phyloP scores from a whole-genome alignment of 2,888 invertebrate genomes.

The Strigamia crassipes region DNA sequence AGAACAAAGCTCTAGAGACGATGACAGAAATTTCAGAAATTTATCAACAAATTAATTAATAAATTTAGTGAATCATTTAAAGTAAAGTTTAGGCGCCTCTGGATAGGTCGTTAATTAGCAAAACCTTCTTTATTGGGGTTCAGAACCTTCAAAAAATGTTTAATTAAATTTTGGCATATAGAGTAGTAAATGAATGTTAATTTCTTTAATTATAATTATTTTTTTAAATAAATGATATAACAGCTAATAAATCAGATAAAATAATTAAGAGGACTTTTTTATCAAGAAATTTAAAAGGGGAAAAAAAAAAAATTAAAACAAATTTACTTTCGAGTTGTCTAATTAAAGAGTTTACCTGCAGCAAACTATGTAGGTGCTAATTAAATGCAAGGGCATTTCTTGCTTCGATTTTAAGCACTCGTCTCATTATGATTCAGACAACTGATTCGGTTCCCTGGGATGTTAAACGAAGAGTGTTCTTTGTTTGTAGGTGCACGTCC shows the following conservation, averaged over 20 bases:
- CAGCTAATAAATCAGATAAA: no score
- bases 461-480: constrained; percentile 15
- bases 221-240: no score
- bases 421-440: constrained; percentile 5
- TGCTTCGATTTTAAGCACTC: neutral
- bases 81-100: no score
- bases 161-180: neutral
- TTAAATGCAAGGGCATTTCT: neutral
- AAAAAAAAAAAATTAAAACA: neutral
- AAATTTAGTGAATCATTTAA: no score
- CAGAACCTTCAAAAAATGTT: neutral
- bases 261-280: no score
- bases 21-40: no score
- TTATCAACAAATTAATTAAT: no score
- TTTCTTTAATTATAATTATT: no score
- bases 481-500: constrained; percentile 63
- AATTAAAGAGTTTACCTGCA: neutral
- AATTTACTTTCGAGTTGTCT: neutral
- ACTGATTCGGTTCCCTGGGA: neutral
- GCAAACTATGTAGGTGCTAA: neutral
- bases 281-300: no score
- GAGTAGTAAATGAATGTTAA: no score
- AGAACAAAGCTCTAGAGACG: no score
- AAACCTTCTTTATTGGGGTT: neutral
- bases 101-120: no score